Base-by-base conservation (phyloP, 92 coral and sea anemone species). In the Paramuricea clavata region DNA sequence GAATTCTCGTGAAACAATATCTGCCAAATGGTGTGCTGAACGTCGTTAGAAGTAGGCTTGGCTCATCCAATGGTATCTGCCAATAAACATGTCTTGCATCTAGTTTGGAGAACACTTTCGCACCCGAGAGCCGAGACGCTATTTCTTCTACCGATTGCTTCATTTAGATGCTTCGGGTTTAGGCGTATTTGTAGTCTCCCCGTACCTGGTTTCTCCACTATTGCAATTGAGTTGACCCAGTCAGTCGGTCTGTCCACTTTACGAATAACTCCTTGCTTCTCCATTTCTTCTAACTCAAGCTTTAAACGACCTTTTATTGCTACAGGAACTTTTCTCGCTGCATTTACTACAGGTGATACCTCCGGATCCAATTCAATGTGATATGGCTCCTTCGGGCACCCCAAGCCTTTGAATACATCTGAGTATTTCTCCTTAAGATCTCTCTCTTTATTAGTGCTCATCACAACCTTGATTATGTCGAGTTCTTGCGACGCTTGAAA, bases 61-160 rank as follows among this genome's bases (percentile, higher is more conserved):
- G 15, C 6, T 76, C 64, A 76, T 76, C 81, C 25, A 76, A 49
- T 26, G 65, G 64, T 12, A 76, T 76, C 30, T 52, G 65, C 65
- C 54, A 41, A 42, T 72, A 28, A 7, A 22, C 1, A 30, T n/a
- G n/a, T n/a, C n/a, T n/a, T n/a, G n/a, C n/a, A n/a, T n/a, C n/a
- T n/a, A n/a, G n/a, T 16, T 27, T 33, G 2, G 56, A 35, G 22
- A 21, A 72, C 35, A 41, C 78, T 17, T 6, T 52, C 36, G 44
- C 25, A 23, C 32, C 56, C 26, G 54, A 32, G 3, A 65, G 5
- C 12, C 72, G 72, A 26, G 72, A 25, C 23, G 61, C 61, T 52
- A 52, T 52, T 13, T 52, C 61, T 17, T 52, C 61, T 12, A 72
- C 26, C 2, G 11, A 70, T 34, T n/a, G n/a, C n/a, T n/a, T n/a